These are phyloP conservation scores for Dusona sp. DNA, from an alignment of 2,888 invertebrate genomes.

Conservation along the genomic window DNA sequence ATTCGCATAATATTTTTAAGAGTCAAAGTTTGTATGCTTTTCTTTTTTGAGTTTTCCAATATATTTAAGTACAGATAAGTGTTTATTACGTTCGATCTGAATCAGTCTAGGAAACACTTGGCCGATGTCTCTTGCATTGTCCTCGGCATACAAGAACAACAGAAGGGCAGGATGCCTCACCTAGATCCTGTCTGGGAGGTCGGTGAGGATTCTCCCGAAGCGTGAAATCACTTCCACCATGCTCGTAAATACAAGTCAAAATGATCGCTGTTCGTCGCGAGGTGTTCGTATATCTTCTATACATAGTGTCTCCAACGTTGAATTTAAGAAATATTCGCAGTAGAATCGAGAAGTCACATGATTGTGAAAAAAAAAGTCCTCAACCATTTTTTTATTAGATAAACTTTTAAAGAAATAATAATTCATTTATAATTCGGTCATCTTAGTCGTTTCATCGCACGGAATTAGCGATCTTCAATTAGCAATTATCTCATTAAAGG, in stretches of 20 bases:
- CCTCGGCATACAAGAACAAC: constrained; percentile 49
- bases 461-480: too few relatives aligned
- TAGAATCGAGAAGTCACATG: neutral
- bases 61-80: neutral
- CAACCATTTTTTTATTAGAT: neutral
- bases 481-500: too few relatives aligned
- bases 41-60: neutral
- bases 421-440: neutral
- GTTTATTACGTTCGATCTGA: neutral
- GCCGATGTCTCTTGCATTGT: neutral
- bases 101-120: neutral
- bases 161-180: constrained; percentile 81
- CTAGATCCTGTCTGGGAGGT: constrained; percentile 82
- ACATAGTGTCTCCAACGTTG: neutral
- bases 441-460: too few relatives aligned
- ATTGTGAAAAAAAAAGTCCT: neutral
- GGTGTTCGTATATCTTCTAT: constrained; percentile 58
- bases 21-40: neutral
- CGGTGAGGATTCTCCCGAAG: constrained; percentile 77
- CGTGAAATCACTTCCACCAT: constrained; percentile 83
- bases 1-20: too few relatives aligned
- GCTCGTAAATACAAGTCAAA: constrained; percentile 76
- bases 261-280: constrained; percentile 58
- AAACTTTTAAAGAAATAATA: neutral
- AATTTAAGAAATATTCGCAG: neutral